Percentiles rank a stretch among this genome's conserved stretches.
These are phyloP conservation scores for Nephrotoma flavescens DNA, from an alignment of 2,888 invertebrate species.

Conservation along the genomic window DNA sequence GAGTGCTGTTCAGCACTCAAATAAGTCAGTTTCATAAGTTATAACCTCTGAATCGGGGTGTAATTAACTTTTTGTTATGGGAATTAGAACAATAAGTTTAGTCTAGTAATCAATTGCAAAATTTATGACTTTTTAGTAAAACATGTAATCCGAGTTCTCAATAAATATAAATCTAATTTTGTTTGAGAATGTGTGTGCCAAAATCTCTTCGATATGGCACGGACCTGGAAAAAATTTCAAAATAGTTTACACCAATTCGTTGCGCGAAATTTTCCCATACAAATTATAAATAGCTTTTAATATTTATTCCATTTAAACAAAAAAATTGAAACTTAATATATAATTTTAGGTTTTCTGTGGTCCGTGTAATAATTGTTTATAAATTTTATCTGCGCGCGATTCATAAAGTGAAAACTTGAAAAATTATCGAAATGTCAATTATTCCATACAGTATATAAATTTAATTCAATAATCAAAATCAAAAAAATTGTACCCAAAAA, in stretches of 20 bases:
- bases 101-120: no score
- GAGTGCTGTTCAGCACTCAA: no score
- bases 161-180: no score
- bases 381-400: background rate
- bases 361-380: background rate
- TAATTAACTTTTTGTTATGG: no score
- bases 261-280: background rate
- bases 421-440: conserved; percentile 3
- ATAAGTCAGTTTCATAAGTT: no score
- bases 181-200: no score
- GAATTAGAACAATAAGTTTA: no score
- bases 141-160: no score
- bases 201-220: no score
- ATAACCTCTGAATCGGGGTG: no score
- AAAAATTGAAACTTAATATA: background rate
- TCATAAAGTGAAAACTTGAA: background rate
- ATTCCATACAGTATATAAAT: background rate
- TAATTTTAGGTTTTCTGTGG: background rate
- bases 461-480: background rate
- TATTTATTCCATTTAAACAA: background rate
- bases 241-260: background rate
- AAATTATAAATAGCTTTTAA: background rate
- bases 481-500: background rate
- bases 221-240: background rate
- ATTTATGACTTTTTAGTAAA: no score